Base-by-base conservation (phyloP, 2,888 invertebrate species). In the Acrocera orbiculus region DNA sequence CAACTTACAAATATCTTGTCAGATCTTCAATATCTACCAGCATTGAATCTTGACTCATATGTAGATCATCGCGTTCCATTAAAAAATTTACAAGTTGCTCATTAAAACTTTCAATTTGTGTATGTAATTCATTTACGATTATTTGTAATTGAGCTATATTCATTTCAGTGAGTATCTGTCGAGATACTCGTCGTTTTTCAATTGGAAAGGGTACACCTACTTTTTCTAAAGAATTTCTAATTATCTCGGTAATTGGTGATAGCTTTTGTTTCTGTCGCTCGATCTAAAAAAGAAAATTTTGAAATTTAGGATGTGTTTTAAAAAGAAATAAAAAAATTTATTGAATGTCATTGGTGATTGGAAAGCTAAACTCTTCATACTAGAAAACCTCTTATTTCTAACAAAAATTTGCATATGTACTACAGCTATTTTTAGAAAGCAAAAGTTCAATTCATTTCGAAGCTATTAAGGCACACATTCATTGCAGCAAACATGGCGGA, bases 1-100 rank as follows among this genome's bases (percentile, higher is more conserved):
- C 13, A 24, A 67, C 81, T 76, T 63, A 85, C 82, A 83, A 64
- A 59, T 82, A 83, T 65, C 82, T 69, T 27, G 89, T 89, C 46
- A 92, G 72, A 63, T 95, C 93, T 62, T 95, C 93, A 49, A 95
- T 89, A 55, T 95, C 93, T 23, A 93, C 90, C 44, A 93, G 70
- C 81, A 92, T 90, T 25, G 93, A 90, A 61, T 96, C 95, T 61
- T 95, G 92, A 43, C 87, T 85, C 90, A 95, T 93, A 62, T 93
- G 92, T 30, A 93, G 66, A 59, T 93, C 92, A 62, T 96, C 95
- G 43, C 93, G 69, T 50, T 85, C 82, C 70, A 93, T 76, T 47
- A 95, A 64, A 56, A 85, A 72, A 56, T 80, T 76, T 36, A 95
- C 92, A 46, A 95, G 65, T 36, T 77, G 74, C 56, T 89, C 87